Percentiles rank a stretch among this genome's conserved stretches.
These are phyloP conservation scores for Dasysyrphus tricinctus DNA, from an alignment of 2,888 invertebrate genomes.

Conservation along the genomic window DNA sequence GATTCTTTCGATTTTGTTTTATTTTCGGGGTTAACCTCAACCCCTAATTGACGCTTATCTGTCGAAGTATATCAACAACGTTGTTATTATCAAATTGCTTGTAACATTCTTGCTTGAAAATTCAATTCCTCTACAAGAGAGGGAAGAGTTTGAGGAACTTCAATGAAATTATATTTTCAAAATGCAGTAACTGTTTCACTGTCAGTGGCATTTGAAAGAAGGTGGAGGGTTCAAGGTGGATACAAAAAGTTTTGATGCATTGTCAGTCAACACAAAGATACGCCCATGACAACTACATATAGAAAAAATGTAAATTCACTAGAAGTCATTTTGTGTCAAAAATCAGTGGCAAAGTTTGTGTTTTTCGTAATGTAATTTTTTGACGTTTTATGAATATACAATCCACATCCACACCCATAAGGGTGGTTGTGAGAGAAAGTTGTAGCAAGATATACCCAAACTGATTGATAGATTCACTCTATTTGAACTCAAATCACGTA, in stretches of 20 bases:
- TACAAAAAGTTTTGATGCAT: background rate
- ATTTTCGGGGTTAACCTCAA: slow-evolving; percentile 48
- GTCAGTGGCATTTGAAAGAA: background rate
- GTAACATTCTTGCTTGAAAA: slow-evolving; percentile 37
- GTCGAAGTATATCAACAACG: slow-evolving; percentile 58
- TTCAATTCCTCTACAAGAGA: slow-evolving; percentile 6
- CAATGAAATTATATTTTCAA: slow-evolving; percentile 26
- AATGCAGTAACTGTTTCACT: slow-evolving; percentile 39
- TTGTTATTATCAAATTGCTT: slow-evolving; percentile 48
- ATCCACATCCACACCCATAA: slow-evolving; percentile 1
- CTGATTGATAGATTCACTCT: slow-evolving; percentile 40
- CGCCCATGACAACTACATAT: background rate
- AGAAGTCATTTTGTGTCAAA: background rate
- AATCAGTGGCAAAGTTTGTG: background rate
- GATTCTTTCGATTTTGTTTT: background rate
- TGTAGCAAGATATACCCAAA: background rate
- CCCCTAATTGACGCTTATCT: slow-evolving; percentile 71
- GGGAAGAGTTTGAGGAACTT: background rate
- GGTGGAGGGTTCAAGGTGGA: background rate
- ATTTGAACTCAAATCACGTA: slow-evolving; percentile 55
- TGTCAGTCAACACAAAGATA: background rate
- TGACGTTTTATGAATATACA: background rate
- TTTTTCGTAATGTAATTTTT: background rate
- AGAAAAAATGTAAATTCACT: slow-evolving; percentile 11
- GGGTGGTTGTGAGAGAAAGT: slow-evolving; percentile 3